Conservation (phyloP, 2,888 invertebrate species). For the Endotricha flammealis region DNA sequence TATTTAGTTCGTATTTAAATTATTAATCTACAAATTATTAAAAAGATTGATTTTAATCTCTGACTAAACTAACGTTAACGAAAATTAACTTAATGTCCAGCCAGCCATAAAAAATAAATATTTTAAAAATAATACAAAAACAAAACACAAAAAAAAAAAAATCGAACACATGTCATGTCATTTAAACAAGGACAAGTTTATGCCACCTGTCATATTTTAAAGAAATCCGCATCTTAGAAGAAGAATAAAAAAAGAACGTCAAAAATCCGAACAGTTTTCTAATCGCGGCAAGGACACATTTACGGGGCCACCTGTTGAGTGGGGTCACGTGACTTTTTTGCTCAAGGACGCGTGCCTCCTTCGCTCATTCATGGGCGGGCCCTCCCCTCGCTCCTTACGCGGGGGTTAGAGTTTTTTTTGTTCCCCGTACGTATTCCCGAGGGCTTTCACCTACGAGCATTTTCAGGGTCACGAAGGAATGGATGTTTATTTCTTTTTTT, state of each 20-base stretch:
- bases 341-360: slow-evolving; percentile 76
- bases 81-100: too few species aligned
- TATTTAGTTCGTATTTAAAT: too few species aligned
- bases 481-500: slow-evolving; percentile 56
- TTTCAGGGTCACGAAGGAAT: slow-evolving; percentile 75
- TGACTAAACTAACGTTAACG: too few species aligned
- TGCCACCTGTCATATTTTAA: too few species aligned
- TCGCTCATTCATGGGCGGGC: slow-evolving; percentile 75
- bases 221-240: slow-evolving; percentile 6
- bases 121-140: not conserved
- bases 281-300: slow-evolving; percentile 68
- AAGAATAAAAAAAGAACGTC: slow-evolving; percentile 22
- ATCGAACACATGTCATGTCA: not conserved
- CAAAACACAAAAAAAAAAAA: not conserved
- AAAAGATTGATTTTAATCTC: too few species aligned
- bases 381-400: slow-evolving; percentile 64
- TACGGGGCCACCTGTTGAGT: slow-evolving; percentile 74
- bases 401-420: slow-evolving; percentile 72
- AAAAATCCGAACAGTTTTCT: slow-evolving; percentile 51
- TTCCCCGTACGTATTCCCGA: slow-evolving; percentile 73
- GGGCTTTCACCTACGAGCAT: slow-evolving; percentile 77
- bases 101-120: too few species aligned
- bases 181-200: too few species aligned
- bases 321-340: slow-evolving; percentile 77
- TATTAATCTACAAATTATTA: too few species aligned